Percentiles rank a stretch among this genome's conserved stretches.
phyloP scores from a whole-genome alignment of 2,113 vertebrate genomes.

The Emberiza fucata region DNA sequence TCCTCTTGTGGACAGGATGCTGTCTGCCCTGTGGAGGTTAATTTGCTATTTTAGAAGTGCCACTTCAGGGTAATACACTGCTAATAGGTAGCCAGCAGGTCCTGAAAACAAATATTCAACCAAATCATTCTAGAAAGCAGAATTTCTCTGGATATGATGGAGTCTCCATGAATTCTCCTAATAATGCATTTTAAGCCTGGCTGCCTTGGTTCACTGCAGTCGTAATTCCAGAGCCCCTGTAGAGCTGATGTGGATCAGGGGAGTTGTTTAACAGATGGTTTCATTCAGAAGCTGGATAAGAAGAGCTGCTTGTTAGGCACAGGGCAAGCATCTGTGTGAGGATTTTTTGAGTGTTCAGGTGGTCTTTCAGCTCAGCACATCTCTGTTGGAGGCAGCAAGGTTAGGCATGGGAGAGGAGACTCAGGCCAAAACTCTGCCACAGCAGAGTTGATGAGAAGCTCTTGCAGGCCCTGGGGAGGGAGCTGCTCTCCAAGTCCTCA shows the following conservation, averaged over 20 bases:
- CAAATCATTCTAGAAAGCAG: neutral
- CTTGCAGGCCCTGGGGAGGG: too few relatives aligned
- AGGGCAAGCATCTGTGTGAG: neutral
- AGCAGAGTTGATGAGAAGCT: neutral
- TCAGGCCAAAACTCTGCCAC: neutral
- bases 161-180: neutral
- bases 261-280: constrained; percentile 49
- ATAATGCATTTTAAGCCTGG: constrained; percentile 9
- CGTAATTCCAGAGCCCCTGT: neutral
- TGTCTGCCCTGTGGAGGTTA: neutral
- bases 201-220: neutral
- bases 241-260: constrained; percentile 32
- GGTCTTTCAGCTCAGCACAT: neutral
- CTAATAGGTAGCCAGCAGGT: neutral
- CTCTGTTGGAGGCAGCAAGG: neutral
- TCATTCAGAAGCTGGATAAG: constrained; percentile 1
- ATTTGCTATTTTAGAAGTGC: neutral
- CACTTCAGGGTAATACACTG: neutral
- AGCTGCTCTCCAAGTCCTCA: neutral
- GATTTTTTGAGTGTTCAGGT: neutral
- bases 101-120: neutral
- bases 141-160: neutral
- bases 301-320: neutral
- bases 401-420: neutral
- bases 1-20: neutral